phyloP scores from a whole-genome alignment of 1,140 invertebrate genomes.

The Drosophila malerkotliana region DNA sequence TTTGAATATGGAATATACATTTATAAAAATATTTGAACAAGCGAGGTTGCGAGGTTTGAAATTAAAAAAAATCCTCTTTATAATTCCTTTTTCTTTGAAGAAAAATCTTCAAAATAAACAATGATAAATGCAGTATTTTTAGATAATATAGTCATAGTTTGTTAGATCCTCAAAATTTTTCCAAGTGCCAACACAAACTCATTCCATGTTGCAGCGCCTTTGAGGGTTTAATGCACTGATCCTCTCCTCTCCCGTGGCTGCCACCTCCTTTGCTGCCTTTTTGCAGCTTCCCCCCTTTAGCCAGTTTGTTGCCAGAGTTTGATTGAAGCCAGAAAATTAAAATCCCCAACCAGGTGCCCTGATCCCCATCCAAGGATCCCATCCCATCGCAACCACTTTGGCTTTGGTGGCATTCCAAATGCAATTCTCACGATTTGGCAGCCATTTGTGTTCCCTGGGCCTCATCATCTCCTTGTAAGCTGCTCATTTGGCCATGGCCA shows the following conservation, averaged over 20 bases:
- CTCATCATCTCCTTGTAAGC: conserved; percentile 74
- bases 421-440: conserved; percentile 79
- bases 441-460: conserved; percentile 55
- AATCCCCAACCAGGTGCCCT: conserved; percentile 44
- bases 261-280: background rate
- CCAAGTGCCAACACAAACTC: conserved; percentile 13
- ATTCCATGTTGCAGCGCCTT: conserved; percentile 28
- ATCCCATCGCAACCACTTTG: background rate
- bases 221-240: conserved; percentile 46
- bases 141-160: background rate
- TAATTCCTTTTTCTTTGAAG: too few species aligned
- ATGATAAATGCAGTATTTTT: background rate
- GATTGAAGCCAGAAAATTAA: conserved; percentile 78
- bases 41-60: too few species aligned
- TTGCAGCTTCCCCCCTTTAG: background rate
- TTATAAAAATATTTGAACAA: too few species aligned
- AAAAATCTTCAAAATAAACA: background rate
- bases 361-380: background rate
- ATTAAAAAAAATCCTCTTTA: too few species aligned
- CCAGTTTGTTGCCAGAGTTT: conserved; percentile 45
- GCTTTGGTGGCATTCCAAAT: conserved; percentile 40
- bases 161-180: background rate
- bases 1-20: too few species aligned
- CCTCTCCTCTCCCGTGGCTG: conserved; percentile 2
- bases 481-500: conserved; percentile 66